Conservation (phyloP, 2,797 vertebrate species). For the Apodemus agrarius region DNA sequence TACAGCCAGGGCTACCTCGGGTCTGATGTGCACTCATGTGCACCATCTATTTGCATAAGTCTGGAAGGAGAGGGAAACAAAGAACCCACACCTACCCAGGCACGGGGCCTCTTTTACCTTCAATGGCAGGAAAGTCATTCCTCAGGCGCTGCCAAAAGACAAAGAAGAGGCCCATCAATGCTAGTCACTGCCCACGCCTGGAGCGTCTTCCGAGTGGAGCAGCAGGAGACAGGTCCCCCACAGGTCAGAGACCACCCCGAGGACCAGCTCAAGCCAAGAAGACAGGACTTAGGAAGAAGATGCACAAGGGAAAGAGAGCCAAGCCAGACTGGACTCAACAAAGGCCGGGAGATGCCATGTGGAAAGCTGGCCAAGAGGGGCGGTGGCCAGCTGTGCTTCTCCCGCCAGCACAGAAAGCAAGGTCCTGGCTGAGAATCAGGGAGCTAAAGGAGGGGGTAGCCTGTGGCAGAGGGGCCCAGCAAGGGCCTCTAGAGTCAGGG, state of each 20-base stretch:
- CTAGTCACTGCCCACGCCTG: not conserved
- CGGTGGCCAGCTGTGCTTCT: not conserved
- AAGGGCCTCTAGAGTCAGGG: too few relatives aligned
- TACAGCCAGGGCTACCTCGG: not conserved
- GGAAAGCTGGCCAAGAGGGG: not conserved
- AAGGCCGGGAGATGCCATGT: rapidly evolving
- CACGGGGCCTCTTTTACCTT: slow-evolving; percentile 88
- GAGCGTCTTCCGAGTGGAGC: not conserved
- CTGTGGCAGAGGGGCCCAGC: not conserved
- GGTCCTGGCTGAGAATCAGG: not conserved
- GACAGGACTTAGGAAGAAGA: not conserved
- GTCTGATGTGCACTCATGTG: rapidly evolving
- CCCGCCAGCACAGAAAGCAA: not conserved
- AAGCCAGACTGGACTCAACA: not conserved
- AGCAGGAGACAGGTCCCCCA: not conserved
- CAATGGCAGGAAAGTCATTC: slow-evolving; percentile 91
- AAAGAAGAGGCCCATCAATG: slow-evolving; percentile 44
- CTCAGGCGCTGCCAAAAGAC: slow-evolving; percentile 88
- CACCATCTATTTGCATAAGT: not conserved
- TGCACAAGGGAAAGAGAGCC: not conserved
- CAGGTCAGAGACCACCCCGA: not conserved
- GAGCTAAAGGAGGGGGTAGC: not conserved
- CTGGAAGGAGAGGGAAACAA: too few relatives aligned
- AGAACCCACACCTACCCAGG: not conserved
- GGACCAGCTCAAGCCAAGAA: not conserved